A percentile compares a stretch with the other conserved stretches of the same genome.
Conservation (phyloP, 2,888 invertebrate species). For the Sesamia inferens region DNA sequence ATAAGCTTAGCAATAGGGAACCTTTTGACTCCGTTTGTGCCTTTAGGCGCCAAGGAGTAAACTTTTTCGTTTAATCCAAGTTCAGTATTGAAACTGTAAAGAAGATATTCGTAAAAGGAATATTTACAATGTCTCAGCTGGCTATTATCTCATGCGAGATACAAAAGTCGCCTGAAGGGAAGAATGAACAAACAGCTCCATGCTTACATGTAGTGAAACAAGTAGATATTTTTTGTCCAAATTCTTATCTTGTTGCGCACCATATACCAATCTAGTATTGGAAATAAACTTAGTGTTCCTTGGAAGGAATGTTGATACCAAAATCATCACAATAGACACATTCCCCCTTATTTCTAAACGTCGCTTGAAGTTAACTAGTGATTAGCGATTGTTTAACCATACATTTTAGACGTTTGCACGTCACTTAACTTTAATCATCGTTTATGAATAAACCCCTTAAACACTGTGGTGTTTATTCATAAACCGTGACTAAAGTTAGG, state of each 20-base stretch:
- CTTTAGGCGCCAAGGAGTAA: constrained; percentile 35
- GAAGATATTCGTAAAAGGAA: constrained; percentile 31
- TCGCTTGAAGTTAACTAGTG: too few species aligned
- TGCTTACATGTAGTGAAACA: neutral
- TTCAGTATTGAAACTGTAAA: constrained; percentile 36
- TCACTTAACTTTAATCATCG: too few species aligned
- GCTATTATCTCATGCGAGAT: constrained; percentile 33
- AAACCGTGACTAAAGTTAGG: too few species aligned
- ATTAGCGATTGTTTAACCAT: too few species aligned
- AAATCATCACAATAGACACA: constrained; percentile 1
- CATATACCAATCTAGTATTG: constrained; percentile 13
- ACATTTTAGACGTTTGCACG: too few species aligned
- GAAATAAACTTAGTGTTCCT: constrained; percentile 8
- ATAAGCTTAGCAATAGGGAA: constrained; percentile 14
- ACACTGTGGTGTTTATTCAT: too few species aligned
- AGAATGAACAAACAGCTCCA: constrained; percentile 4
- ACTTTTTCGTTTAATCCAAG: constrained; percentile 37
- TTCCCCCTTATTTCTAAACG: too few species aligned
- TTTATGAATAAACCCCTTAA: too few species aligned
- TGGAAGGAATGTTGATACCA: neutral
- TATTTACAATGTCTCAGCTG: constrained; percentile 42
- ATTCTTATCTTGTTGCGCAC: constrained; percentile 4
- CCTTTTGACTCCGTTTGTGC: constrained; percentile 24
- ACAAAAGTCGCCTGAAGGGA: constrained; percentile 16
- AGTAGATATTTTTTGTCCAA: neutral